Evolutionary conservation across 2,888 invertebrate genomes (phyloP), one percentile per base, ranked within the genome.

Genomic region (Hypomecis punctinalis): DNA sequence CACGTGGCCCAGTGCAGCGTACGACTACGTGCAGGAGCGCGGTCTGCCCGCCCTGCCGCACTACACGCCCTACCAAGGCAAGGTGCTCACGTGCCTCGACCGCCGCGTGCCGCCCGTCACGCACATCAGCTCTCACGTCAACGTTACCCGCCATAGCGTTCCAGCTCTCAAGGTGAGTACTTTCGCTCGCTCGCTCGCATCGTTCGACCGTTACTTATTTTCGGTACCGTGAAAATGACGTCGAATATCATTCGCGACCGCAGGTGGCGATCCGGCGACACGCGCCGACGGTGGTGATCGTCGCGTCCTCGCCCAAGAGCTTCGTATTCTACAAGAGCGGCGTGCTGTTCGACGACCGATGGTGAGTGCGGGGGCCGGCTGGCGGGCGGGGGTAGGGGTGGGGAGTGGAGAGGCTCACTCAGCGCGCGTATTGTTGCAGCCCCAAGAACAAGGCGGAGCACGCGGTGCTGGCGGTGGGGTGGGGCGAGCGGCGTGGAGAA

Each of bases 381-480:
- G 10, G 23, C 6, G 10, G 0, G 6, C 10, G 23, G 53, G 8
- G 10, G 13, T 0, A 9, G 23, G 23, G 23, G 1, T 1, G 23
- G 1, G 23, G 23, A 23, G 23, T 23, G 23, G 23, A 23, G 23
- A 1, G 23, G 23, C 23, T 23, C 23, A 3, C 55, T 13, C 11
- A 54, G 8, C 10, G 10, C 35, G 11, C n/a, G 11, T 33, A 2
- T 11, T 11, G 36, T 46, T 0, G 33, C 81, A 90, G 90, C 68
- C 70, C 71, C 5, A 82, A 83, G 72, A 59, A 64, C 42, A 68
- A 70, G 48, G 67, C 76, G 66, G 62, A 67, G 57, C 91, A 91
- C 76, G 91, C 91, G 0, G 85, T 90, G 74, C 65, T 88, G 70
- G 90, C 89, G 8, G 90, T 91, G 65, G 91, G 91, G 0, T 91